Conservation (phyloP, 2,113 vertebrate species). For the Capreolus pygargus region DNA sequence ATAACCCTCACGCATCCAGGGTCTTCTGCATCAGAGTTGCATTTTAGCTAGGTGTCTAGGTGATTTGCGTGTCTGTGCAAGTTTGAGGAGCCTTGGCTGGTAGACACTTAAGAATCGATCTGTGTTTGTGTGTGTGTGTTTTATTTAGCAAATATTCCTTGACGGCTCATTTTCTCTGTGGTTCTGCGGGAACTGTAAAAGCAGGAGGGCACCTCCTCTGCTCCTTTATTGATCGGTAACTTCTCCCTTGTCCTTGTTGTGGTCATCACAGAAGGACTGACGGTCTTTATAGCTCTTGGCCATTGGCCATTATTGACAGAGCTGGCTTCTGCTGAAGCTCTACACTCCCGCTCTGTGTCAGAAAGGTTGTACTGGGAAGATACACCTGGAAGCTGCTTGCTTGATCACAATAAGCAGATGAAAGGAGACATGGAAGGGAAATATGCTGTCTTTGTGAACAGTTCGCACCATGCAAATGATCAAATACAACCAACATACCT, state of each 20-base stretch:
- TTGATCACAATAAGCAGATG: not conserved
- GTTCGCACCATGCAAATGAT: not conserved
- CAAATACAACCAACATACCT: not conserved
- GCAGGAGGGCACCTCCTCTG: not conserved
- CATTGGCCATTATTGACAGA: too few relatives aligned
- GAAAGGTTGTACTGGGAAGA: not conserved
- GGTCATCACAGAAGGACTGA: not conserved
- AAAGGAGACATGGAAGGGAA: not conserved
- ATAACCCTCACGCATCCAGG: too few relatives aligned
- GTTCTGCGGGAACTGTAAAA: not conserved
- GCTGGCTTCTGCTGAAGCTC: not conserved
- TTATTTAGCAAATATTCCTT: not conserved
- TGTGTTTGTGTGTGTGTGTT: not conserved
- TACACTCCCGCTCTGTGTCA: not conserved
- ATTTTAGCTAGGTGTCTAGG: not conserved
- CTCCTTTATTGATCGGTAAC: accelerated
- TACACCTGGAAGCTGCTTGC: not conserved
- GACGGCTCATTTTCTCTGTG: not conserved
- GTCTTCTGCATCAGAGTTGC: not conserved
- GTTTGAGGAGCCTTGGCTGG: not conserved
- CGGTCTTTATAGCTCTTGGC: too few relatives aligned
- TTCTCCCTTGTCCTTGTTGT: accelerated
- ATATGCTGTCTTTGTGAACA: not conserved
- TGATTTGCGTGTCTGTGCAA: accelerated
- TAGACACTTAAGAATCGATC: not conserved